A percentile compares a stretch with the other conserved stretches of the same genome.
Conservation (phyloP, 2,113 vertebrate species). For the Xiphophorus hellerii region DNA sequence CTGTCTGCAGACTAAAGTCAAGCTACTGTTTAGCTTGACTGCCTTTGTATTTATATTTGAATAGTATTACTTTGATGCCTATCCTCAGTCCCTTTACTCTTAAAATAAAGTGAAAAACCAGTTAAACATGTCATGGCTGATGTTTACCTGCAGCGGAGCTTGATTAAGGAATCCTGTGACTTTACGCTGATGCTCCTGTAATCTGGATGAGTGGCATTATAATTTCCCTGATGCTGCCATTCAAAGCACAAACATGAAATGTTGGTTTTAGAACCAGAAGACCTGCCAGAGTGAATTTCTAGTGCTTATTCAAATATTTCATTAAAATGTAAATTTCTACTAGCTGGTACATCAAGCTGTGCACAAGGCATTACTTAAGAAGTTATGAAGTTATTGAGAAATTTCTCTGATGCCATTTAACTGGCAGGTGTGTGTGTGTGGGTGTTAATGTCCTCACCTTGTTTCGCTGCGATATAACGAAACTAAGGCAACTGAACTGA, state of each 20-base stretch:
- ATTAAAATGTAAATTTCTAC: constrained; percentile 89
- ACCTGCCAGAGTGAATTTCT: constrained; percentile 86
- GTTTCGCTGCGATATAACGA: constrained; percentile 77
- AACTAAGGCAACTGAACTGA: constrained; percentile 67
- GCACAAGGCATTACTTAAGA: constrained; percentile 86
- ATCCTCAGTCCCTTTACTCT: background rate
- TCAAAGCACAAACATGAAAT: constrained; percentile 88
- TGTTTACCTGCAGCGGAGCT: constrained; percentile 83
- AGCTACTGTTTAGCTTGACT: constrained; percentile 10
- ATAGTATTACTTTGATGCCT: constrained; percentile 40
- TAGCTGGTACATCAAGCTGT: constrained; percentile 80
- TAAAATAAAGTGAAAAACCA: constrained; percentile 55
- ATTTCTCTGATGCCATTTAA: constrained; percentile 83
- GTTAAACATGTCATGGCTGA: constrained; percentile 75
- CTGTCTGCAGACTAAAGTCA: too few species aligned
- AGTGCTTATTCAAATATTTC: constrained; percentile 90
- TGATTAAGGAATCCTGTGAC: constrained; percentile 79
- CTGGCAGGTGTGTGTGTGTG: constrained; percentile 17
- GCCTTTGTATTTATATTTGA: constrained; percentile 14
- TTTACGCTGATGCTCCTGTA: constrained; percentile 84
- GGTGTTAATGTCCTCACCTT: constrained; percentile 76
- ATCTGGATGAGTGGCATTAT: constrained; percentile 85
- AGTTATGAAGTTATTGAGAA: constrained; percentile 84
- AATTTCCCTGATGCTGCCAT: constrained; percentile 84
- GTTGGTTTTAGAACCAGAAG: constrained; percentile 82